Percentiles rank a stretch among this genome's conserved stretches.
Conservation (phyloP, 2,888 invertebrate genomes). For the Plutella xylostella region DNA sequence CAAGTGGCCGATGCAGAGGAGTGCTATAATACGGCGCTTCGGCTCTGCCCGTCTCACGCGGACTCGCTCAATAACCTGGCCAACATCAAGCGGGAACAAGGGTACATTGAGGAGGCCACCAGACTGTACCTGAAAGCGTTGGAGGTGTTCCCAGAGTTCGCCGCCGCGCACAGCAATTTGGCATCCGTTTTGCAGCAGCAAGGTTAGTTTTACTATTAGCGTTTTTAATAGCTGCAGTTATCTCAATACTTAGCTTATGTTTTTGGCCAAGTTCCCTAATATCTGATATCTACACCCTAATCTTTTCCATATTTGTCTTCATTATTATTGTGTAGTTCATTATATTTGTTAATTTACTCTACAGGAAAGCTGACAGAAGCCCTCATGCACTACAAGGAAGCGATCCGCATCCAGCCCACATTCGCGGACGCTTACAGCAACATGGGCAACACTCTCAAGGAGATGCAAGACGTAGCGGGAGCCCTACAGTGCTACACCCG, state of each 20-base stretch:
- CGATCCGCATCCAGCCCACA: conserved; percentile 98
- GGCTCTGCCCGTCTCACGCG: conserved; percentile 96
- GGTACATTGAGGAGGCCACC: conserved; percentile 98
- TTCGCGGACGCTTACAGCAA: conserved; percentile 99
- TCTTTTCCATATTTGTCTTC: too few species aligned
- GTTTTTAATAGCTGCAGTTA: too few species aligned
- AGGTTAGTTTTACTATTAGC: conserved; percentile 60
- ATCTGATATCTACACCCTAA: too few species aligned
- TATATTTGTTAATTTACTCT: not conserved
- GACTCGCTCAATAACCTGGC: conserved; percentile 98
- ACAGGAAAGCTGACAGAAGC: conserved; percentile 92
- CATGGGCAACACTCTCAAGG: conserved; percentile 99
- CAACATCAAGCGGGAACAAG: conserved; percentile 99
- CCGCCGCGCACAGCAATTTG: conserved; percentile 98
- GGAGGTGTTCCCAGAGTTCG: conserved; percentile 98
- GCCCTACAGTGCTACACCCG: conserved; percentile 98
- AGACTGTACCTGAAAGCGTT: conserved; percentile 92
- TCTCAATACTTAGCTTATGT: too few species aligned
- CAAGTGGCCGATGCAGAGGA: conserved; percentile 97
- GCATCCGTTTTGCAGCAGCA: conserved; percentile 99
- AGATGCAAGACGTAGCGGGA: conserved; percentile 98
- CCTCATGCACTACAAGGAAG: conserved; percentile 98
- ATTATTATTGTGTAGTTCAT: too few species aligned
- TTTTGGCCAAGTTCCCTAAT: too few species aligned
- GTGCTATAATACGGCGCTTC: conserved; percentile 96